Evolutionary conservation across 2,797 vertebrate species (phyloP).

Genomic region (Adrianichthys oophorus): DNA sequence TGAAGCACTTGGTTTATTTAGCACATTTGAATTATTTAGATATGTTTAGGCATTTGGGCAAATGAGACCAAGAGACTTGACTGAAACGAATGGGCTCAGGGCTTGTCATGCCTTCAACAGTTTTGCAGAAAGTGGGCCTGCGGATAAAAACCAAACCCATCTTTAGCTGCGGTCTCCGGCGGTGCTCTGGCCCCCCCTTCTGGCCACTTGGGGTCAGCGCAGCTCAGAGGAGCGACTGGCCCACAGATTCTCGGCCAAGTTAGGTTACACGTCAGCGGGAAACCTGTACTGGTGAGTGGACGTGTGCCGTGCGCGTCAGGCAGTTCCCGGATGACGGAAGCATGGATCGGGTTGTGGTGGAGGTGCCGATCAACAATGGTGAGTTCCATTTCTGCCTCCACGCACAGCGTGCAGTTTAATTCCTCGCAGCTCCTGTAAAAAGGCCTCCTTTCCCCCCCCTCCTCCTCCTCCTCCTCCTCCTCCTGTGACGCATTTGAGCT

Average conservation of each 20-base stretch:
- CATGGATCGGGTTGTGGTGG: conserved; percentile 79
- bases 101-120: too few species aligned
- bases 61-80: too few species aligned
- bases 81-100: too few species aligned
- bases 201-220: conserved; percentile 22
- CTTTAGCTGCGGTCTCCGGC: too few species aligned
- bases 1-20: too few species aligned
- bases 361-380: conserved; percentile 76
- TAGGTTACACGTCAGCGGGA: conserved; percentile 78
- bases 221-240: neutral
- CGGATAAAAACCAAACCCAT: too few species aligned
- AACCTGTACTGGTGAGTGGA: conserved; percentile 79
- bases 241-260: conserved; percentile 65
- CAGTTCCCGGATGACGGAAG: conserved; percentile 68
- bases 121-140: too few species aligned
- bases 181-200: conserved; percentile 54
- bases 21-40: too few species aligned
- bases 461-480: conserved; percentile 19
- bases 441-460: neutral
- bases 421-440: conserved; percentile 10
- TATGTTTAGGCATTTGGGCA: too few species aligned
- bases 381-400: conserved; percentile 55
- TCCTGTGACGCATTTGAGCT: conserved; percentile 39
- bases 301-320: conserved; percentile 77
- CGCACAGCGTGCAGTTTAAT: conserved; percentile 23